Evolutionary conservation across 37 sponge, comb jelly and placozoan species (phyloP), one percentile per base, ranked within the genome.

Genomic region (Aplysina aerophoba): DNA sequence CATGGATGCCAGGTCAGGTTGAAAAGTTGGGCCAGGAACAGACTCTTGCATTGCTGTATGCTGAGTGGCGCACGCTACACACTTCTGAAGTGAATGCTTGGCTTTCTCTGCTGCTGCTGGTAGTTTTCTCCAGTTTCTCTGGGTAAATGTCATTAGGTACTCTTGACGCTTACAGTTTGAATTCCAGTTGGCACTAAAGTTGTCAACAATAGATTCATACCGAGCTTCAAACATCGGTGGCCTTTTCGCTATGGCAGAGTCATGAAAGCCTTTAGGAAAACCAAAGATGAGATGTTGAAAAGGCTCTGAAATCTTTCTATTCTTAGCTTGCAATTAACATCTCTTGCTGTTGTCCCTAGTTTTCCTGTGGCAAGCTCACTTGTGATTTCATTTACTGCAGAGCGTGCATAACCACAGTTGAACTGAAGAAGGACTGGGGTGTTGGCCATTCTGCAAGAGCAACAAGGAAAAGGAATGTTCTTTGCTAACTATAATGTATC

Each of bases 361-460:
- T 5, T 71, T 21, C 73, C 73, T 71, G 73, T 36, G 16, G 73
- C 36, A 33, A 71, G 73, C 36, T 71, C 34, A 71, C 4, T 36
- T 71, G 73, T 71, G 36, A 71, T 71, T 12, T 71, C 73, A 38
- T 71, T 71, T 36, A 71, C 73, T 28, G 73, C 73, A 71, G 36
- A 71, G 6, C 34, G n/a, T 35, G 73, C 73, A 71, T 36, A 71
- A 12, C 73, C 73, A 71, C 73, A 71, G 73, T 71, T 71, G 34
- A 71, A 71, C 37, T 71, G 33, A 71, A 71, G 73, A 34, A 71
- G 73, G 12, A 71, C 73, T 71, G 73, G 73, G 37, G 28, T 71
- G 73, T n/a, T n/a, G n/a, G n/a, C n/a, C n/a, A n/a, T n/a, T n/a
- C n/a, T n/a, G n/a, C n/a, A n/a, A n/a, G n/a, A n/a, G n/a, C n/a